Conservation (phyloP, 2,797 vertebrate species). For the Macropodus opercularis region DNA sequence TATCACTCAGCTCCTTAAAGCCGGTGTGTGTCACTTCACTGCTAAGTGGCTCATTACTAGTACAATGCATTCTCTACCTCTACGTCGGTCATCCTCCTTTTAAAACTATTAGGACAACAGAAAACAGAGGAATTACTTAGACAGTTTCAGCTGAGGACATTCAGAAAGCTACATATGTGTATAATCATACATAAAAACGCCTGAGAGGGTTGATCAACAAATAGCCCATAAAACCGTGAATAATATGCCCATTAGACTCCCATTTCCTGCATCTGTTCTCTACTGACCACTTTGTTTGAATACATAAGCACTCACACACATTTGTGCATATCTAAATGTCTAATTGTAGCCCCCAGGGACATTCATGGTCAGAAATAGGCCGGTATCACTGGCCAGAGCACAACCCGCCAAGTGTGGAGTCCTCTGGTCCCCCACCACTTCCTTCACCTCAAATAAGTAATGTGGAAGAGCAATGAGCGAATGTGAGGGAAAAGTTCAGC, state of each 20-base stretch:
- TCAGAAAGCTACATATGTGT: conserved; percentile 37
- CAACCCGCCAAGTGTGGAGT: conserved; percentile 33
- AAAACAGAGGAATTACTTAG: conserved; percentile 46
- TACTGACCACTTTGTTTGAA: conserved; percentile 61
- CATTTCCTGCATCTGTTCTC: conserved; percentile 75
- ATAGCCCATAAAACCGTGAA: conserved; percentile 70
- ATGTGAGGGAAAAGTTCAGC: conserved; percentile 33
- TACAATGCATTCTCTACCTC: conserved; percentile 55
- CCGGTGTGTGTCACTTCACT: conserved; percentile 65
- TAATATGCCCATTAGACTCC: conserved; percentile 67
- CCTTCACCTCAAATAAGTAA: conserved; percentile 8
- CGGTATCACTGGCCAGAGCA: conserved; percentile 40
- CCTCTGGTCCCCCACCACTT: background rate
- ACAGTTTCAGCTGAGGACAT: conserved; percentile 43
- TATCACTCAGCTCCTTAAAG: conserved; percentile 62
- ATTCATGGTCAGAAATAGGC: conserved; percentile 57
- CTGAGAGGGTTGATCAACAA: conserved; percentile 62
- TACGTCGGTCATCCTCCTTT: conserved; percentile 60
- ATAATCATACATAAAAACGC: conserved; percentile 58
- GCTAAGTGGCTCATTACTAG: conserved; percentile 76
- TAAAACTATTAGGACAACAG: conserved; percentile 47
- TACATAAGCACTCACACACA: conserved; percentile 65
- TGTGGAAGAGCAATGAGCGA: conserved; percentile 14
- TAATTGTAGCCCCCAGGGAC: conserved; percentile 63
- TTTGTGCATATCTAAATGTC: conserved; percentile 71